phyloP scores from a whole-genome alignment of 2,113 vertebrate species.

The Argyrosomus japonicus region DNA sequence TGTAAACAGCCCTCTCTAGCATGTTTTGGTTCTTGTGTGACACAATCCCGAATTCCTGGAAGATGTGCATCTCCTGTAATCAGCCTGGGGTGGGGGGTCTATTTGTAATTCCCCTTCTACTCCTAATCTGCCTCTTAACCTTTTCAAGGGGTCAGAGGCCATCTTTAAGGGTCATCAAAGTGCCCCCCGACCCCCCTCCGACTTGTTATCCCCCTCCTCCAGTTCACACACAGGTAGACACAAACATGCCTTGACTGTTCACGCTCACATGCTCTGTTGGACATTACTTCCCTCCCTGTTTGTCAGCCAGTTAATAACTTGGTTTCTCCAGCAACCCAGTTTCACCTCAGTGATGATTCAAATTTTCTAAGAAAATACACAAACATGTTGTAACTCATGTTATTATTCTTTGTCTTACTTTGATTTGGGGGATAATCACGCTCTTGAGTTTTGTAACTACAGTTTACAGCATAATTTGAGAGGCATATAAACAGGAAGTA shows the following conservation, averaged over 20 bases:
- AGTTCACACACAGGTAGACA: constrained; percentile 61
- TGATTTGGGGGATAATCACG: neutral
- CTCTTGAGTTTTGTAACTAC: neutral
- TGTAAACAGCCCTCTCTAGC: neutral
- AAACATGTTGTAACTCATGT: neutral
- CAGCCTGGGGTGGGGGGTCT: constrained; percentile 50
- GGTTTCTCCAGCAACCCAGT: neutral
- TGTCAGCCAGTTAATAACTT: constrained; percentile 17
- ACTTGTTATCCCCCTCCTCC: constrained; percentile 56
- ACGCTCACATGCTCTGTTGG: constrained; percentile 27
- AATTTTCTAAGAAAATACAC: neutral
- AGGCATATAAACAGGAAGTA: constrained; percentile 21
- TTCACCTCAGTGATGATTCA: neutral
- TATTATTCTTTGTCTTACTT: neutral
- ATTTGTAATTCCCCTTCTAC: constrained; percentile 64
- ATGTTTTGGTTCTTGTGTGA: constrained; percentile 22
- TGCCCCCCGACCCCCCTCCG: constrained; percentile 14
- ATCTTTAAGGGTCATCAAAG: constrained; percentile 78
- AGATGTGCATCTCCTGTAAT: constrained; percentile 57
- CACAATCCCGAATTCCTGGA: constrained; percentile 63
- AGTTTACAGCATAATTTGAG: neutral
- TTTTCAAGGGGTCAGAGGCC: constrained; percentile 71
- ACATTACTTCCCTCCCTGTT: constrained; percentile 21
- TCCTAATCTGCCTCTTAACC: constrained; percentile 75
- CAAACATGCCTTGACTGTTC: constrained; percentile 36